Evolutionary conservation across 2,797 vertebrate species (phyloP), one percentile per base, ranked within the genome.

Genomic region (Cryptoprocta ferox): DNA sequence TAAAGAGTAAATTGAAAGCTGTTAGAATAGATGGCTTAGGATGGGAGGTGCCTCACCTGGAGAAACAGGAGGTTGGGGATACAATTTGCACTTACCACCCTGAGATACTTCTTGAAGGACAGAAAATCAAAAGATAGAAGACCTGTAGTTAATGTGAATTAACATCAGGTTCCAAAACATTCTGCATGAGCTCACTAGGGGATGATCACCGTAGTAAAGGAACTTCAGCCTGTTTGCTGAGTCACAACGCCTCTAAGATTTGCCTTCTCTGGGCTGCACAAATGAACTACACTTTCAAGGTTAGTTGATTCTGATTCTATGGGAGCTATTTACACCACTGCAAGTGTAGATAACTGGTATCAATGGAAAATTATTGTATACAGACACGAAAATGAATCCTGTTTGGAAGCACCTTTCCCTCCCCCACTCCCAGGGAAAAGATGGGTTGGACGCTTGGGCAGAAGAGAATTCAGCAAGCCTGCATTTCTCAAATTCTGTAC

Each of bases 101-200:
- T 48, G 35, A 96, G 78, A 88, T 48, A 21, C 15, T n/a, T 79
- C 48, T 63, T 73, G 50, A 85, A 73, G 48, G 39, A 91, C 42
- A 73, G 42, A 78, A 89, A 48, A 16, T 59, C 56, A 80, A 35
- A 32, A 42, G 16, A 8, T n/a, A 84, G 21, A 19, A 91, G 92
- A 90, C 80, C 11, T 91, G 0, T 45, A 92, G 75, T 95, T 97
- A 81, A 81, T 96, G 37, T 65, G 26, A 95, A 65, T 85, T 92
- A 18, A 71, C 37, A 83, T 73, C 32, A 75, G 32, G 16, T 48
- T 92, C 42, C 76, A 87, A 86, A 88, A 84, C 81, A 92, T 80
- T 95, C 70, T 79, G n/a, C 19, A 12, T 50, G n/a, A 93, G 85
- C 45, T 92, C 32, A 42, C 30, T 5, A 56, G 48, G 12, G 7